phyloP scores from a whole-genome alignment of 2,888 invertebrate species.

The Philereme vetulata region DNA sequence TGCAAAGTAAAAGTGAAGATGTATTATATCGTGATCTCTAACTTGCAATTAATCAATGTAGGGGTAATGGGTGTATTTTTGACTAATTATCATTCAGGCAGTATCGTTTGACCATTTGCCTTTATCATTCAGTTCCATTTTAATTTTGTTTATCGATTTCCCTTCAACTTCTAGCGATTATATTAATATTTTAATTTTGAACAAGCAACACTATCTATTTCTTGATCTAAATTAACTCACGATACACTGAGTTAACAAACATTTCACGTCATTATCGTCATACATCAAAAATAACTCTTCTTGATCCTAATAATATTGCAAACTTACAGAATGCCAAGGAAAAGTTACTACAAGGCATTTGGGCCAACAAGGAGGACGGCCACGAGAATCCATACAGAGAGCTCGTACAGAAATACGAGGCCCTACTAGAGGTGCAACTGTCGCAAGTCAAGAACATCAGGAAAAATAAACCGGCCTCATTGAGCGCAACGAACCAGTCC shows the following conservation, averaged over 20 bases:
- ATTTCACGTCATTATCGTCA: slow-evolving; percentile 22
- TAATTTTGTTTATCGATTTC: slow-evolving; percentile 20
- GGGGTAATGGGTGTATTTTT: slow-evolving; percentile 76
- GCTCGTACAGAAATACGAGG: slow-evolving; percentile 93
- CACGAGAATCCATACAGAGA: slow-evolving; percentile 89
- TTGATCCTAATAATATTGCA: slow-evolving; percentile 24
- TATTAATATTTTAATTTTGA: slow-evolving; percentile 15
- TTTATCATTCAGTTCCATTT: slow-evolving; percentile 16
- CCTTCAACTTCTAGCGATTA: slow-evolving; percentile 15
- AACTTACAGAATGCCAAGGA: slow-evolving; percentile 76
- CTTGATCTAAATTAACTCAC: slow-evolving; percentile 23
- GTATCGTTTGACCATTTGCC: slow-evolving; percentile 15
- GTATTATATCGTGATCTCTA: slow-evolving; percentile 32
- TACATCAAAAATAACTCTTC: slow-evolving; percentile 2
- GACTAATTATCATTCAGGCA: slow-evolving; percentile 57
- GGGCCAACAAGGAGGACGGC: slow-evolving; percentile 80
- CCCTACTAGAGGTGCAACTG: slow-evolving; percentile 89
- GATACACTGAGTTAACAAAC: slow-evolving; percentile 28
- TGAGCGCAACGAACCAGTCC: slow-evolving; percentile 64
- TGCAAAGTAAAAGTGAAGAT: slow-evolving; percentile 30
- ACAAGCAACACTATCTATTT: slow-evolving; percentile 18
- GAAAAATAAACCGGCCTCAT: slow-evolving; percentile 63
- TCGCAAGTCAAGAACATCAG: slow-evolving; percentile 83
- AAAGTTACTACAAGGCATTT: slow-evolving; percentile 78
- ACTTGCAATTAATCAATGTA: slow-evolving; percentile 42